Percentiles rank a stretch among this genome's conserved stretches.
These are phyloP conservation scores for Pipistrellus nathusii DNA, from an alignment of 2,797 vertebrate species.

Conservation along the genomic window DNA sequence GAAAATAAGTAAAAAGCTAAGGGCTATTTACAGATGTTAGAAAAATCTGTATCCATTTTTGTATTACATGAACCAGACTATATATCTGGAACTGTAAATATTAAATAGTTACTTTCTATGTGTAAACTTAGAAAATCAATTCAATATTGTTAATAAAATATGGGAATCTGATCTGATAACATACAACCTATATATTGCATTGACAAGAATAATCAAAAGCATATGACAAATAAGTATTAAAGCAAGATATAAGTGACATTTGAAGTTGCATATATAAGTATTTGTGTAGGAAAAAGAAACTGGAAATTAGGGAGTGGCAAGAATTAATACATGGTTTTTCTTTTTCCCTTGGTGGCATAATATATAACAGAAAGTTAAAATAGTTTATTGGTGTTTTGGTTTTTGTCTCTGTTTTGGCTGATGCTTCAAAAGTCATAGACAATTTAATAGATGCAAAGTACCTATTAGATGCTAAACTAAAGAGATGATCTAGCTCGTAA, in stretches of 20 bases:
- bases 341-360: background rate
- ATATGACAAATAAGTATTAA: background rate
- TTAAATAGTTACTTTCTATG: background rate
- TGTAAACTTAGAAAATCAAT: background rate
- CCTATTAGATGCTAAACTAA: background rate
- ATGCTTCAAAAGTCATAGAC: background rate
- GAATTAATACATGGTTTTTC: background rate
- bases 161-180: background rate
- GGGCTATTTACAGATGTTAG: background rate
- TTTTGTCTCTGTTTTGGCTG: background rate
- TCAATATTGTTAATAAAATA: background rate
- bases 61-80: background rate
- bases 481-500: background rate
- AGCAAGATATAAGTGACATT: background rate
- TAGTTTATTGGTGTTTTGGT: background rate
- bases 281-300: background rate
- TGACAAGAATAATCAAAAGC: background rate
- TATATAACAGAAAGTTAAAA: background rate
- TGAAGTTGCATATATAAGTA: background rate
- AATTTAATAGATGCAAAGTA: background rate
- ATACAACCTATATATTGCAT: background rate
- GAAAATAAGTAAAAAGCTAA: background rate
- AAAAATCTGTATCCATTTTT: background rate
- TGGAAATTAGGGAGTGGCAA: background rate
- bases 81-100: background rate